Evolutionary conservation across 1,140 invertebrate genomes (phyloP), one percentile per base, ranked within the genome.

Genomic region (Cylas formicarius): DNA sequence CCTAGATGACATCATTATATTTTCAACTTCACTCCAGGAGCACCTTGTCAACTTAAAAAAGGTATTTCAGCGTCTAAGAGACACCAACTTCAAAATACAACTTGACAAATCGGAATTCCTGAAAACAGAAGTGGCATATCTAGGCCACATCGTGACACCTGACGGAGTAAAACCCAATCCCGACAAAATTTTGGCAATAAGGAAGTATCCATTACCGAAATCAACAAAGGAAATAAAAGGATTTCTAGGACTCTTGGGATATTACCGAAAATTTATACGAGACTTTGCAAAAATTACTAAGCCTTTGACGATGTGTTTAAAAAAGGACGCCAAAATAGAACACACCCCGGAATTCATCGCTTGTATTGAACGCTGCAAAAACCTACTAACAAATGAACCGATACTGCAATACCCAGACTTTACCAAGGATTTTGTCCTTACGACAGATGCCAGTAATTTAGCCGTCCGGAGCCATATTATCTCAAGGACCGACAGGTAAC

Each of bases 41-140:
- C 45, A 48, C 24, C 18, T 48, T 11, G 18, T 5, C 1, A 41
- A 23, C 10, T 13, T 41, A 17, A 41, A 31, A 41, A 16, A 29
- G 1, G 11, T 41, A 14, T 41, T 41, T 26, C 14, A 41, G 2
- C 20, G 26, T 19, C 1, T 41, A 6, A 32, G 31, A n/a, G n/a
- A 23, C 14, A 2, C 22, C 24, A 50, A 47, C 27, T 41, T 47
- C 14, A 16, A 41, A 41, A 13, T 40, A 14, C 53, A 62, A 47
- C 53, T 56, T 7, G 49, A 44, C 16, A 62, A 66, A 53, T 61
- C 58, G 32, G 38, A 47, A 33, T 47, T 41, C 51, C 9, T 32
- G 11, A 45, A 50, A 46, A 56, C 60, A 33, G 61, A 68, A 62
- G 58, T 70, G 0, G 28, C 45, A 4, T 68, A 67, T 53, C 53